Evolutionary conservation across 2,888 invertebrate genomes (phyloP).

Genomic region (Drosophila aldrichi): DNA sequence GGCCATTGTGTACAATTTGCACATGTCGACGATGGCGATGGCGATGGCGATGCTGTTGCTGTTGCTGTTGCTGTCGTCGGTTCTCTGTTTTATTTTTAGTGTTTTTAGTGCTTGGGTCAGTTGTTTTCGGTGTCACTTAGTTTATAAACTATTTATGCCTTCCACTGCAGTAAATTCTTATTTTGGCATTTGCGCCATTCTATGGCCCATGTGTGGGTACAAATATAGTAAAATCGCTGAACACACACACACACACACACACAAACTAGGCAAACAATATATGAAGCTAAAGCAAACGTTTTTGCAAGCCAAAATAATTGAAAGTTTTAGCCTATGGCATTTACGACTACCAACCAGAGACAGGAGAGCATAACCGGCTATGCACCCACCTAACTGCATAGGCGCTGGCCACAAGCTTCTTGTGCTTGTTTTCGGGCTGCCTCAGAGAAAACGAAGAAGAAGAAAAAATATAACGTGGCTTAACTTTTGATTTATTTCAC

Average conservation of each 20-base stretch:
- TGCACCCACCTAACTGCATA: not conserved
- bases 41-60: conserved; percentile 45
- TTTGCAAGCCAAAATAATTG: conserved; percentile 50
- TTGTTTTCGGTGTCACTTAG: conserved; percentile 76
- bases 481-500: conserved; percentile 68
- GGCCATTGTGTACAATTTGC: conserved; percentile 58
- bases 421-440: conserved; percentile 27
- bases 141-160: conserved; percentile 77
- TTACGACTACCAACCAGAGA: conserved; percentile 19
- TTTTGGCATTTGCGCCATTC: conserved; percentile 67
- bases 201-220: conserved; percentile 40
- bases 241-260: conserved; percentile 12
- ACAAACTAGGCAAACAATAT: conserved; percentile 15
- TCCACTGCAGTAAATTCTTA: conserved; percentile 76
- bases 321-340: conserved; percentile 43
- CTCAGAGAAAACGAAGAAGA: conserved; percentile 15
- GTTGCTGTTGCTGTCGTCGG: conserved; percentile 52
- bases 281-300: conserved; percentile 41
- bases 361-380: conserved; percentile 17
- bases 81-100: conserved; percentile 59
- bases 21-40: conserved; percentile 45
- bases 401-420: conserved; percentile 21
- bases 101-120: conserved; percentile 75
- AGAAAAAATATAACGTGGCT: not conserved
- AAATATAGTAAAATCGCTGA: conserved; percentile 60